Base-by-base conservation (phyloP, 2,888 invertebrate species). In the Oxycera nigricornis region DNA sequence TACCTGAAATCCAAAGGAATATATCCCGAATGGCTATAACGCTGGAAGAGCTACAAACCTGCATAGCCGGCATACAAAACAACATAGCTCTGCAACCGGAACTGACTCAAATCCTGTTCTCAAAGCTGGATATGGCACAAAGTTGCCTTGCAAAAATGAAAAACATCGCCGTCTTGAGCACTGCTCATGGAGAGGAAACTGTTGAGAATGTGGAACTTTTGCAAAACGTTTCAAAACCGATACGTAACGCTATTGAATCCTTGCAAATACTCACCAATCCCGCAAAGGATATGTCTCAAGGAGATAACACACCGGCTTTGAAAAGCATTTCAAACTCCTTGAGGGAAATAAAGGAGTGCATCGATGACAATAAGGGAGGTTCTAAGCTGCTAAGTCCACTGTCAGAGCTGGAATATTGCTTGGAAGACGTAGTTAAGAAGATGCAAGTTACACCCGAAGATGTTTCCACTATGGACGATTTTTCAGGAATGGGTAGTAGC, bases 401-500 rank as follows among this genome's bases (percentile, higher is more conserved):
- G 0, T 80, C 82, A 50, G 82, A 83, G 74, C 80, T 86, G 55
- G 83, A 86, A 75, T 79, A 80, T 30, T 81, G 79, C 2, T 76
- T 85, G 1, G 82, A 81, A 67, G 80, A 78, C 22, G 75, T 82
- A 1, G 46, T 74, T 7, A 70, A 73, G 2, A 73, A 72, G 31
- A 50, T 73, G 3, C 72, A 24, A 0, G 77, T 76, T 2, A 78
- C 79, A 2, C 72, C 73, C 7, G 83, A 84, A 59, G 83, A 84
- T 62, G 28, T 81, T 1, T 84, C 84, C 1, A 84, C 84, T 1
- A 76, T 83, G 73, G 89, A 89, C 79, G 89, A 90, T 78, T 84
- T 89, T 75, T 89, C 90, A 1, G 88, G 86, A 17, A 85, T 90
- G 17, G 89, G n/a, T 88, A n/a, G n/a, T 83, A 89, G 89, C 0